Percentiles rank a stretch among this genome's conserved stretches.
Conservation (phyloP, 2,113 vertebrate species). For the Axis porcinus region DNA sequence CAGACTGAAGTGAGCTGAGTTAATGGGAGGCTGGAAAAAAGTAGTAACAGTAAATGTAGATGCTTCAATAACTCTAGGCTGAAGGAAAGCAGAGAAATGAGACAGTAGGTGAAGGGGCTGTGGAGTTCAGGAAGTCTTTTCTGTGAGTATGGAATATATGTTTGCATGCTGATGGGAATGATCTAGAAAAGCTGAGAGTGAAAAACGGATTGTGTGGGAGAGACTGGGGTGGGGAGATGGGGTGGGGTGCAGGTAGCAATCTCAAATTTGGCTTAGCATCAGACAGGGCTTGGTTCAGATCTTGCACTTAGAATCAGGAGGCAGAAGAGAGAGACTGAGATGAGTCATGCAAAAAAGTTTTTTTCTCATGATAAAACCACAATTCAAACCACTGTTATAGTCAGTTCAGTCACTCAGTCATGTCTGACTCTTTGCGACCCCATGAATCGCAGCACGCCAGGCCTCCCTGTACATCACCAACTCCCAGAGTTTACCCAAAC, state of each 20-base stretch:
- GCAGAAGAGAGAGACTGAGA: not conserved
- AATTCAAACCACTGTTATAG: not conserved
- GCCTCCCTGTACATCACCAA: not conserved
- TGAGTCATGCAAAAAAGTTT: not conserved
- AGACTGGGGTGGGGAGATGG: not conserved
- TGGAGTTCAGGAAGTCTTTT: not conserved
- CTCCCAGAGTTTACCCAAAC: fast-evolving
- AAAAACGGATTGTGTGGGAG: not conserved
- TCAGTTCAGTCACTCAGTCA: not conserved
- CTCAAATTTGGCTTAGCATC: too few species aligned
- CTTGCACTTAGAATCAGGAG: not conserved
- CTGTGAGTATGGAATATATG: not conserved
- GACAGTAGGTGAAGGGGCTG: not conserved
- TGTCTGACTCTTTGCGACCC: not conserved
- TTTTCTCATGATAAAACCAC: not conserved
- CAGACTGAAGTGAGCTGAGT: not conserved
- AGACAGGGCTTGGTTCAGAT: not conserved
- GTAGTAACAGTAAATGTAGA: not conserved
- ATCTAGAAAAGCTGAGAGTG: not conserved
- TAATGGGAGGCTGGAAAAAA: not conserved
- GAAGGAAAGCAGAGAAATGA: not conserved
- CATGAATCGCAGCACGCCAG: not conserved
- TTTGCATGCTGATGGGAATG: not conserved
- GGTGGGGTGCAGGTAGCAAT: not conserved
- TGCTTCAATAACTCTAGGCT: not conserved